These are phyloP conservation scores for Thaumatotibia leucotreta DNA, from an alignment of 1,140 invertebrate species.

Conservation along the genomic window DNA sequence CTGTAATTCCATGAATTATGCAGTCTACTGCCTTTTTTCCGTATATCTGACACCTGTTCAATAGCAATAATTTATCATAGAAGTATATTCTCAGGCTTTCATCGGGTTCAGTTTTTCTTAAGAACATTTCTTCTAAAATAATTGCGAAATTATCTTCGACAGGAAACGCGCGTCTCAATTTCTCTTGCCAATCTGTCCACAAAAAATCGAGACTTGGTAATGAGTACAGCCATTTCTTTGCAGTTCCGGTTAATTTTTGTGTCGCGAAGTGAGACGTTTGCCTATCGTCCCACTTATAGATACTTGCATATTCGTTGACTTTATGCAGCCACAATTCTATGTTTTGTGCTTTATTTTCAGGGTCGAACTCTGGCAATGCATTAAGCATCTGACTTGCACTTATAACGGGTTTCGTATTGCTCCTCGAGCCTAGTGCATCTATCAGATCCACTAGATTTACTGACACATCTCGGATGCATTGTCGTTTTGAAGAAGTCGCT, in stretches of 20 bases:
- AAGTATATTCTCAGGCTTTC: neutral
- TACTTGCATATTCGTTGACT: neutral
- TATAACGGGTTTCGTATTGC: neutral
- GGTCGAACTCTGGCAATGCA: neutral
- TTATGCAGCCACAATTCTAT: neutral
- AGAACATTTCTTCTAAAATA: neutral
- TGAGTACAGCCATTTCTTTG: neutral
- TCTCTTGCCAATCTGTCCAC: neutral
- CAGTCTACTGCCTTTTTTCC: neutral
- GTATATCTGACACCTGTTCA: neutral
- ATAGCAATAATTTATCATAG: neutral
- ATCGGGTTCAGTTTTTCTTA: neutral
- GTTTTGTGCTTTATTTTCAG: neutral
- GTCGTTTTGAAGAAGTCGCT: neutral
- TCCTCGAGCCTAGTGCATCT: neutral
- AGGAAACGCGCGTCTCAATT: neutral
- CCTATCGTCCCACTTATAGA: neutral
- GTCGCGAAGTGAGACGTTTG: neutral
- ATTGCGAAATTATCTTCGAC: neutral
- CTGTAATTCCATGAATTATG: neutral
- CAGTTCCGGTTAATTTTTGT: neutral
- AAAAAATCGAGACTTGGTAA: neutral
- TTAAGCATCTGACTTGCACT: neutral
- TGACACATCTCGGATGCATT: neutral
- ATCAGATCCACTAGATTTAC: neutral